Conservation (phyloP, 2,797 vertebrate species). For the Rhabdomys pumilio region DNA sequence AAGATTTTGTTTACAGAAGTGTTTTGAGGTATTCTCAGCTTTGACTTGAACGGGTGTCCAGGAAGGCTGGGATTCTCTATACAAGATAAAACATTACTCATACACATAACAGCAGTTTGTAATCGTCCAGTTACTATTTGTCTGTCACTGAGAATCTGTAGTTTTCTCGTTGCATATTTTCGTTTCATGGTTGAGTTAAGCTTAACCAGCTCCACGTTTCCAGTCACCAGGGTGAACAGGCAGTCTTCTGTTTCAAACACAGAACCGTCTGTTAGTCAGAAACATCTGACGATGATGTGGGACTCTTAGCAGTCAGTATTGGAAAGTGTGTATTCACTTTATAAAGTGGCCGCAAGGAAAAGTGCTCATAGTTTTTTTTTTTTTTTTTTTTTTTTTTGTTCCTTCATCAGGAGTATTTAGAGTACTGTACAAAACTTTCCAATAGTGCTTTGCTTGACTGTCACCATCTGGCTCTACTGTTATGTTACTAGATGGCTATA, state of each 20-base stretch:
- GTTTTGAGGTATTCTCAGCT: constrained; percentile 7
- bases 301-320: constrained; percentile 87
- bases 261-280: constrained; percentile 87
- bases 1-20: constrained; percentile 24
- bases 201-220: constrained; percentile 83
- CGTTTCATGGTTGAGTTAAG: constrained; percentile 73
- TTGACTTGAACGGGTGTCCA: constrained; percentile 36
- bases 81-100: constrained; percentile 62
- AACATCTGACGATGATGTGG: constrained; percentile 87
- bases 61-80: constrained; percentile 35
- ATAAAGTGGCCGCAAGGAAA: constrained; percentile 78
- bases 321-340: constrained; percentile 81
- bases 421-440: constrained; percentile 61
- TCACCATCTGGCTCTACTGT: constrained; percentile 18
- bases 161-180: constrained; percentile 71
- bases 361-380: constrained; percentile 67
- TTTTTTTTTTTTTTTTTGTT: too few species aligned
- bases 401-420: constrained; percentile 67
- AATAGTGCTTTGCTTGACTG: constrained; percentile 43
- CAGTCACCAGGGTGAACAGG: constrained; percentile 86
- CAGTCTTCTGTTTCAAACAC: constrained; percentile 89
- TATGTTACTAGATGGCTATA: constrained; percentile 47
- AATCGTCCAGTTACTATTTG: constrained; percentile 76
- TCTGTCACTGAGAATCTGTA: constrained; percentile 76
- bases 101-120: constrained; percentile 46